Evolutionary conservation across 1,140 invertebrate genomes (phyloP).

Genomic region (Bombus sibiricus): DNA sequence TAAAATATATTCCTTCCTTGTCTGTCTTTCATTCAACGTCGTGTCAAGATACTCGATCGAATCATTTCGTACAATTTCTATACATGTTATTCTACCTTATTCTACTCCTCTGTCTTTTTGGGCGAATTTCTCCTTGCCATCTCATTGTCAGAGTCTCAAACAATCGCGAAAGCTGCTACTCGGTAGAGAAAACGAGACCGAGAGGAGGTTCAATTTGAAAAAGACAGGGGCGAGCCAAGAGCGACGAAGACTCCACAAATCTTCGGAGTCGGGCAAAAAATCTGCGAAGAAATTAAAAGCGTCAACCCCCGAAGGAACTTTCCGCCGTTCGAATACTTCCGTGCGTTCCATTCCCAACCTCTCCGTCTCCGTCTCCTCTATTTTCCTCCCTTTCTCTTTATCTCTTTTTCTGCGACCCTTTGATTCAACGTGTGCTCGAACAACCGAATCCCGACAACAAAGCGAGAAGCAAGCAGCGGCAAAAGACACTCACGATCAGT

Average conservation of each 20-base stretch:
- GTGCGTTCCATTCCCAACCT: conserved; percentile 35
- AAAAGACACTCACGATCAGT: conserved; percentile 45
- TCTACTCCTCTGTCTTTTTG: too few species aligned
- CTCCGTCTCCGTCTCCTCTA: not conserved
- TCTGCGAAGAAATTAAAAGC: conserved; percentile 49
- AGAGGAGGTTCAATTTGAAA: conserved; percentile 2
- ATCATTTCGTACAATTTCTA: too few species aligned
- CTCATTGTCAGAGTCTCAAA: not conserved
- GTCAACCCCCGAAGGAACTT: conserved; percentile 15
- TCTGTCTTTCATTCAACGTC: too few species aligned
- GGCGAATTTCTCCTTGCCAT: not conserved
- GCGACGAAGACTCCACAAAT: conserved; percentile 36
- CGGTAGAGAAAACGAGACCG: not conserved
- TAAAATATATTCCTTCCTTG: too few species aligned
- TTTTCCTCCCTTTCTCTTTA: not conserved
- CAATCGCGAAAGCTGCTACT: not conserved
- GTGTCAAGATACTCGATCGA: too few species aligned
- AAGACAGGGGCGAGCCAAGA: not conserved
- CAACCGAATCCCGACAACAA: conserved; percentile 63
- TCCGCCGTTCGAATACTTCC: conserved; percentile 9
- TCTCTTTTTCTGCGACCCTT: conserved; percentile 44
- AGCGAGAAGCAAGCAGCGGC: conserved; percentile 56
- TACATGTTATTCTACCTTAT: not conserved
- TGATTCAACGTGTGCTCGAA: conserved; percentile 60
- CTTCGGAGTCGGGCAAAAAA: conserved; percentile 37